phyloP scores from a whole-genome alignment of 1,140 invertebrate species.

The Euwallacea fornicatus region DNA sequence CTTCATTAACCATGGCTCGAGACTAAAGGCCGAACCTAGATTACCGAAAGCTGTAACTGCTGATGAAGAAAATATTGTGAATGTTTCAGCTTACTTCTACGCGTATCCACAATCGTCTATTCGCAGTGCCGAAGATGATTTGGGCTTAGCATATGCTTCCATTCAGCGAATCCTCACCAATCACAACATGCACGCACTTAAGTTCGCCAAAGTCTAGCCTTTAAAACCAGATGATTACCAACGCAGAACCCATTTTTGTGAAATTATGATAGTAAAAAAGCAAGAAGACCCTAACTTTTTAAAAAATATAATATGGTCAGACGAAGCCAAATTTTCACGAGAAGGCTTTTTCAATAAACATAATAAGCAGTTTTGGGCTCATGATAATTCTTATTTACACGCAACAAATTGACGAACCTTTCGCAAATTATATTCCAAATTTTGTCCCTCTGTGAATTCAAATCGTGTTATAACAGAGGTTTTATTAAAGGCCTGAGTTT shows the following conservation, averaged over 20 bases:
- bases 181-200: conserved; percentile 12
- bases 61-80: too few relatives aligned
- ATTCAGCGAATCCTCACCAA: conserved; percentile 9
- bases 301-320: not conserved
- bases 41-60: too few relatives aligned
- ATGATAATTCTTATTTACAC: not conserved
- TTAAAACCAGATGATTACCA: not conserved
- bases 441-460: too few relatives aligned
- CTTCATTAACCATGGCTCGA: too few relatives aligned
- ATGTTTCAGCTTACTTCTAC: not conserved
- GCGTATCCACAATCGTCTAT: conserved; percentile 15
- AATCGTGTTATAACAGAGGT: too few relatives aligned
- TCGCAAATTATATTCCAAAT: too few relatives aligned
- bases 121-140: conserved; percentile 3
- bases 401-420: too few relatives aligned
- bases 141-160: conserved; percentile 13
- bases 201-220: not conserved
- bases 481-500: too few relatives aligned
- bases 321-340: not conserved
- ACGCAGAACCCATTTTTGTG: not conserved
- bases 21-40: too few relatives aligned
- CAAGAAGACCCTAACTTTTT: not conserved
- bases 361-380: not conserved
- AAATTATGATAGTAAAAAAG: not conserved
- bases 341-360: not conserved